Conservation (phyloP, 37 sponge, comb jelly and placozoan genomes). For the Aphrocallistes beatrix region DNA sequence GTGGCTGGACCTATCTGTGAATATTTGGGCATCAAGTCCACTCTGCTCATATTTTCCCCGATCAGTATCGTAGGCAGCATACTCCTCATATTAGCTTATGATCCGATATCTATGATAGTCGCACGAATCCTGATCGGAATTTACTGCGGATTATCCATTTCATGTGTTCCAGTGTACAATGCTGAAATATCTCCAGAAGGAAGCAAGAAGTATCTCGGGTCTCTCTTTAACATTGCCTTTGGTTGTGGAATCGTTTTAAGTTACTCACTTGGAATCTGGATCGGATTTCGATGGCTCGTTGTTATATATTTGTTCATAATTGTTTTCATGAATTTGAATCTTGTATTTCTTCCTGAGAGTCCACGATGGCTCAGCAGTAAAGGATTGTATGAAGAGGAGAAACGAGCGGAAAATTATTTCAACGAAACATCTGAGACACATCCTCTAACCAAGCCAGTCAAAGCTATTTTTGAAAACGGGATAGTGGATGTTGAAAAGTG, state of each 20-base stretch:
- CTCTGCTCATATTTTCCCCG: not conserved
- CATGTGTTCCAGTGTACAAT: not conserved
- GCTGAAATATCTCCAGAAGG: not conserved
- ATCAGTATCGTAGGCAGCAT: not conserved
- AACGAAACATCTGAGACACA: too few relatives aligned
- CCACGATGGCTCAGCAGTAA: not conserved
- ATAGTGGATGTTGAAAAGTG: not conserved
- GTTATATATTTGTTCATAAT: not conserved
- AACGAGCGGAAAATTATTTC: not conserved
- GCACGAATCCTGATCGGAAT: not conserved
- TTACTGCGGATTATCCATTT: not conserved
- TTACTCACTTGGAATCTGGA: not conserved
- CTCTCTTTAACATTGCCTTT: not conserved
- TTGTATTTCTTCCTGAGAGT: not conserved
- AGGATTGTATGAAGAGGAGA: not conserved
- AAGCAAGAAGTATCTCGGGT: not conserved
- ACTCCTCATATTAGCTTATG: not conserved
- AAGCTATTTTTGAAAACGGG: not conserved
- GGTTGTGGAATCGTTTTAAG: not conserved
- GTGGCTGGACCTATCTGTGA: not conserved
- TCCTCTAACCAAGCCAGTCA: not conserved
- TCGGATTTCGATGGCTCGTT: not conserved
- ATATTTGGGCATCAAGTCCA: not conserved
- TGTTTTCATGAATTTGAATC: slow-evolving; percentile 6
- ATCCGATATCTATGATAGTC: not conserved